Evolutionary conservation across 2,797 vertebrate genomes (phyloP).

Genomic region (Cirrhinus molitorella): DNA sequence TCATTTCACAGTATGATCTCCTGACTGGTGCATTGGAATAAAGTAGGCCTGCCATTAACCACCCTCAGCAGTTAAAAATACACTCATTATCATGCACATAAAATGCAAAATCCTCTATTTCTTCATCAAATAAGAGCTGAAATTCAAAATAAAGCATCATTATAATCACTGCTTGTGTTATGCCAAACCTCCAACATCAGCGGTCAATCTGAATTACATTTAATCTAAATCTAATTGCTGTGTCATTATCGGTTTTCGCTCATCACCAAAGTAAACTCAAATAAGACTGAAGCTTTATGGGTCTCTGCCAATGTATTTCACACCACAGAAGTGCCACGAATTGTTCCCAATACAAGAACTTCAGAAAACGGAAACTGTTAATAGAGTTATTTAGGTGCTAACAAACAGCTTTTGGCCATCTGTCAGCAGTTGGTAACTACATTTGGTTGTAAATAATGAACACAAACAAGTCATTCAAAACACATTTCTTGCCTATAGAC

Average conservation of each 20-base stretch:
- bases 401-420: constrained; percentile 49
- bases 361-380: neutral
- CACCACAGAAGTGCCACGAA: neutral
- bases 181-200: constrained; percentile 26
- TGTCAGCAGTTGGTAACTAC: constrained; percentile 46
- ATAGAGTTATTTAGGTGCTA: constrained; percentile 43
- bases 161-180: neutral
- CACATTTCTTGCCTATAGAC: neutral
- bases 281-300: neutral
- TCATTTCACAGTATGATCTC: constrained; percentile 33
- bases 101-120: constrained; percentile 7
- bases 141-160: neutral
- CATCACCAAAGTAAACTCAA: constrained; percentile 18
- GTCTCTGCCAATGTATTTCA: constrained; percentile 15
- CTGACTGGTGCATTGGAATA: constrained; percentile 19
- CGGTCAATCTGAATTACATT: constrained; percentile 21
- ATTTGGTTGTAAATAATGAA: constrained; percentile 23
- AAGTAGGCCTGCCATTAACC: constrained; percentile 26
- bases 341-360: constrained; percentile 1
- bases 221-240: constrained; percentile 24
- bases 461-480: constrained; percentile 24
- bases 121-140: neutral
- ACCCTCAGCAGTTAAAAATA: constrained; percentile 16
- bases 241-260: constrained; percentile 5
- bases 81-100: neutral